These are phyloP conservation scores for Eretmochelys imbricata DNA, from an alignment of 2,113 vertebrate genomes.

Conservation along the genomic window DNA sequence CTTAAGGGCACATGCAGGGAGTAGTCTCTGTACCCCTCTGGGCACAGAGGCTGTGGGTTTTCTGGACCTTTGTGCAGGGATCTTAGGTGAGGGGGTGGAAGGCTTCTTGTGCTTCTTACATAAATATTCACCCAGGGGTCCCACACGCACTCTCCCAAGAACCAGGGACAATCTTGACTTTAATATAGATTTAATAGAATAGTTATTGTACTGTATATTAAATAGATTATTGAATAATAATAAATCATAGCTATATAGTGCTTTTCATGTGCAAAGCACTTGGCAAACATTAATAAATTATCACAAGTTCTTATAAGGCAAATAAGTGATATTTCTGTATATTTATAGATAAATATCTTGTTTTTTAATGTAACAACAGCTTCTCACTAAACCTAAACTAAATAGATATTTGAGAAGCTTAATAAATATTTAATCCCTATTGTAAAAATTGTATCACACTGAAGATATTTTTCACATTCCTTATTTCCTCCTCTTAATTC, in stretches of 20 bases:
- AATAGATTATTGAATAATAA: not conserved
- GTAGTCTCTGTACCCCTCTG: not conserved
- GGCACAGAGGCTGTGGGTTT: not conserved
- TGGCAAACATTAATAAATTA: conserved; percentile 3
- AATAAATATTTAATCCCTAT: not conserved
- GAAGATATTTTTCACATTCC: conserved; percentile 32
- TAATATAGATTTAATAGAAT: not conserved
- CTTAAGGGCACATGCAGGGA: not conserved
- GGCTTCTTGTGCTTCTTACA: not conserved
- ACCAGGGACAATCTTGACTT: not conserved
- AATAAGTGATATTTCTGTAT: not conserved
- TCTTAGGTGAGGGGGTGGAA: not conserved
- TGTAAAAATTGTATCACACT: conserved; percentile 25
- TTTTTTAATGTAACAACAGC: conserved; percentile 1
- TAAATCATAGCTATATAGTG: not conserved
- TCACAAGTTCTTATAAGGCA: not conserved
- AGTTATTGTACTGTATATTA: not conserved
- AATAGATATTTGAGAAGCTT: conserved; percentile 23
- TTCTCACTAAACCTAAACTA: conserved; percentile 16
- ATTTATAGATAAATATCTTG: not conserved
- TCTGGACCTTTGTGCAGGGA: not conserved
- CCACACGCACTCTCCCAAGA: not conserved
- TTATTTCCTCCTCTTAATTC: conserved; percentile 28
- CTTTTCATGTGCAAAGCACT: conserved; percentile 16
- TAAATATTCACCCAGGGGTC: not conserved